Evolutionary conservation across 92 coral and sea anemone genomes (phyloP).

Genomic region (Umimayanthus chanpuru): DNA sequence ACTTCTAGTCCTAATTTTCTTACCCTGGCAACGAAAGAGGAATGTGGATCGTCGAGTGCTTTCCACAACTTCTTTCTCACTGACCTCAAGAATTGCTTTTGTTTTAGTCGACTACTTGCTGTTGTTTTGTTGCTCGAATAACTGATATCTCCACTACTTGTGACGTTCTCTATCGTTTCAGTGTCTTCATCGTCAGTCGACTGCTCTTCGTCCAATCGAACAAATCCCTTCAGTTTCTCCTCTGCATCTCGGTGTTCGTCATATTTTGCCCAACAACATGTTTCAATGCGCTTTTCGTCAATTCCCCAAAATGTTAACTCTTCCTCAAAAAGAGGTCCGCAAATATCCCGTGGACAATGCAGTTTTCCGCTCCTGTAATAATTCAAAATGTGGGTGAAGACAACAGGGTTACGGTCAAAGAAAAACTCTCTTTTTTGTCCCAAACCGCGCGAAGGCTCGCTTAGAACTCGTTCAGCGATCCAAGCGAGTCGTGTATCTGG

Average conservation of each 20-base stretch:
- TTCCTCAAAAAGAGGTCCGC: constrained; percentile 97
- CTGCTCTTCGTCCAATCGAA: constrained; percentile 77
- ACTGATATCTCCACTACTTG: constrained; percentile 82
- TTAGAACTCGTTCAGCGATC: constrained; percentile 88
- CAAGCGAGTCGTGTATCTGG: constrained; percentile 96
- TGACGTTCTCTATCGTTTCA: constrained; percentile 72
- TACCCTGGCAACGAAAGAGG: constrained; percentile 90
- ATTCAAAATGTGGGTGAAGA: constrained; percentile 92
- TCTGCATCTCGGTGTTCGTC: constrained; percentile 98
- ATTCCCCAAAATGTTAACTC: constrained; percentile 96
- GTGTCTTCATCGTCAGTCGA: constrained; percentile 68
- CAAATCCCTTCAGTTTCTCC: constrained; percentile 91
- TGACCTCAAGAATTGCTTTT: constrained; percentile 49
- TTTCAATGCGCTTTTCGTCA: constrained; percentile 93
- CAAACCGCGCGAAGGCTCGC: constrained; percentile 74
- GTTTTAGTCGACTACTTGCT: constrained; percentile 37
- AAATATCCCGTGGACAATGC: constrained; percentile 96
- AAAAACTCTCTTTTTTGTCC: constrained; percentile 91
- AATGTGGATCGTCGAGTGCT: constrained; percentile 89
- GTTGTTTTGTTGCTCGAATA: constrained; percentile 49
- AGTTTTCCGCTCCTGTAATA: constrained; percentile 96
- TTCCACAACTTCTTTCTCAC: constrained; percentile 83
- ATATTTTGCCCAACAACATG: constrained; percentile 98
- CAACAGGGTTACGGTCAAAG: constrained; percentile 93
- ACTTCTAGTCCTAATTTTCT: constrained; percentile 20